Evolutionary conservation across 2,113 vertebrate species (phyloP), one percentile per base, ranked within the genome.

Genomic region (Pandion haliaetus): DNA sequence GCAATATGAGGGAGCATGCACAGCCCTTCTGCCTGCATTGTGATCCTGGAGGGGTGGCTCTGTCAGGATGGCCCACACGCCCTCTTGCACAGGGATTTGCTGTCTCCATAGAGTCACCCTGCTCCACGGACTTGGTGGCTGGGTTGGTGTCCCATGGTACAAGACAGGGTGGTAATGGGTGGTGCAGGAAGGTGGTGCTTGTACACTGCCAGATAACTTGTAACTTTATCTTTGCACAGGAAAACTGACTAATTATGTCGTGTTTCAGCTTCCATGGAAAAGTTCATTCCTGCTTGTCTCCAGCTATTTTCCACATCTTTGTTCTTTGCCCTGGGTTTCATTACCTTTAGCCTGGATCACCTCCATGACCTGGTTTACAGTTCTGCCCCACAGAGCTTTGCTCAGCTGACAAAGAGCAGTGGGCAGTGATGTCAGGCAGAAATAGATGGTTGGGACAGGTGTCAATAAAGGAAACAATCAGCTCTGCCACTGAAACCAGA

Each of bases 31-130:
- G 80, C 52, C 61, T 74, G 67, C 5, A 0, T 3, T 50, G 50
- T 77, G 28, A 54, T 21, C 40, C 72, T 57, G 19, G 13, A 72
- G 47, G 36, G 31, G 9, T 63, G 62, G 13, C 57, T 74, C 29
- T n/a, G 10, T 65, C 0, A 0, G 52, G 31, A 6, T 71, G 29
- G 7, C 57, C 9, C 67, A 28, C 23, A 21, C 4, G 3, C 5
- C 1, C 2, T 19, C 10, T 67, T 38, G 29, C 47, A 45, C 10
- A 66, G 69, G 36, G 40, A 21, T 78, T 54, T 82, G 36, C 69
- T 76, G 16, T 85, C 25, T 52, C n/a, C 32, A 6, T 0, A 21
- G 57, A 93, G 20, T 32, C 70, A 54, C 44, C 38, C n/a, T 47
- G 54, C 45, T 61, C 40, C 40, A 7, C 0, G 2, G 49, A 18